Evolutionary conservation across 2,888 invertebrate species (phyloP), one percentile per base, ranked within the genome.

Genomic region (Hydriomena furcata): DNA sequence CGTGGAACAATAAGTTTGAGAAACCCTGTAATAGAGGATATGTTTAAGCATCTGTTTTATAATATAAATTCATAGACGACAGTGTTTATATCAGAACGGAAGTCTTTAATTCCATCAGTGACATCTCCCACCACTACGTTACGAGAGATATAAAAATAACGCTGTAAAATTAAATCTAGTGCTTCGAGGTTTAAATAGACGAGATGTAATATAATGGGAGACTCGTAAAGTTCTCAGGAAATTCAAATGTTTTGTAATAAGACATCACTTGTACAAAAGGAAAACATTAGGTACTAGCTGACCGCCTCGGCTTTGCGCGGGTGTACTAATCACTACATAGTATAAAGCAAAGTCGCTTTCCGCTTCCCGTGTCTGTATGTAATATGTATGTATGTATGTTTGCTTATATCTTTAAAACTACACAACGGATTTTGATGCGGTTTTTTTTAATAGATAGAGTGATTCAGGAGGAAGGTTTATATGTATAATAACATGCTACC

Each of bases 41-140:
- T 62, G 56, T 61, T 58, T 54, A 51, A 66, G 44, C 63, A 71
- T 71, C 55, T 71, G 65, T 68, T 68, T 63, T 60, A 50, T 61
- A n/a, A 32, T 63, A 64, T 65, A 71, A 66, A 73, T 72, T 71
- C 61, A 66, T 68, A 42, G 58, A 51, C 42, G 67, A 66, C 67
- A 70, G 57, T 68, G 61, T 63, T 63, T 66, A 63, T 57, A 56
- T 64, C 58, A 44, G 53, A 65, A 63, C 61, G 61, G 62, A 65
- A 63, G 61, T 67, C 60, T 66, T 58, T 60, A 55, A 66, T 67
- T 63, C 32, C 24, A 52, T 52, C 55, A 51, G 51, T 55, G 60
- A 66, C 61, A 65, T 60, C 47, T 40, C 48, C 55, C 50, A 56
- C 58, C 46, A 46, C 49, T 56, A 40, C 57, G 46, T 60, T 60